Base-by-base conservation (phyloP, 53 echinoderm and acorn worm genomes). In the Apostichopus leukothele region DNA sequence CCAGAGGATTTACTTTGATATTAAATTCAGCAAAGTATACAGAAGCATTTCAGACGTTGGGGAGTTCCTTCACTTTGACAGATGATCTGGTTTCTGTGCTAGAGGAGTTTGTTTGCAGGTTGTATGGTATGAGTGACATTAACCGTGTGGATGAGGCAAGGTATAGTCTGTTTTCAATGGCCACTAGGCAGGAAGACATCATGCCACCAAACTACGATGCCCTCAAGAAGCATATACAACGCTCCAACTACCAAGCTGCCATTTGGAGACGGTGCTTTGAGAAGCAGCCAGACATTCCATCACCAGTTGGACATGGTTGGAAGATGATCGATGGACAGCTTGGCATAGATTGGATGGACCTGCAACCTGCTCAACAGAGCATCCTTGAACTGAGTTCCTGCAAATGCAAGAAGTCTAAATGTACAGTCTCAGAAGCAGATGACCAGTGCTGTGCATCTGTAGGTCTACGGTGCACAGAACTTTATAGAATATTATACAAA, bases 261-360 rank as follows among this genome's bases (percentile, higher is more conserved):
- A 79, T 89, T 23, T 89, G 75, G 21, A 85, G 63, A 18, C 51
- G 6, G 9, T 11, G 60, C 12, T 25, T 67, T 19, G 68, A 10
- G 8, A 9, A 6, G 12, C 7, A 13, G 4, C 76, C 53, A 9
- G 83, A 9, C 5, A 5, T 83, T 1, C 83, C 83, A 57, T 57
- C 54, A 5, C 89, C 89, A 14, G 76, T 73, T 66, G 89, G 77
- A 5, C 39, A 91, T 93, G 91, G 91, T 9, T 93, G 93, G 93
- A 88, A 88, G 55, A 7, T 93, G 76, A 52, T 74, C 1, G 89
- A 93, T 68, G 75, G 78, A 22, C 1, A 68, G 16, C 91, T 93
- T 61, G 89, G 5, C 1, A 90, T 91, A 23, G 91, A 91, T 68
- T 93, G 90, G 93, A 93, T 93, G 93, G 88, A 76, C 9, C 16